These are phyloP conservation scores for Cyclura pinguis DNA, from an alignment of 2,797 vertebrate species.

Conservation along the genomic window DNA sequence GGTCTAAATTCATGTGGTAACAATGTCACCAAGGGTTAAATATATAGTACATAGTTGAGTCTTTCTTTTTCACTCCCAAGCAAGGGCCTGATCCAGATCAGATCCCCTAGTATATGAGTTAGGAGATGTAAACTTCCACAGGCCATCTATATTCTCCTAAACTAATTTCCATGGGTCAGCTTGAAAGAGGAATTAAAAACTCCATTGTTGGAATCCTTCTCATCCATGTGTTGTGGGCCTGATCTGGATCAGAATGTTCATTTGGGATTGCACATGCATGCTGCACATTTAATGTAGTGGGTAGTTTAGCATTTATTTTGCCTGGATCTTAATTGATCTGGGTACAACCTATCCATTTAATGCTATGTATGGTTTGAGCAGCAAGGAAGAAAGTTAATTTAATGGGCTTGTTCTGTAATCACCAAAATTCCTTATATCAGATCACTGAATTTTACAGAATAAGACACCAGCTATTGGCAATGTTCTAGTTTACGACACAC, in stretches of 20 bases:
- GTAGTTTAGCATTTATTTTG: too few species aligned
- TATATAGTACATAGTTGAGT: not conserved
- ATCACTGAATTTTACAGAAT: not conserved
- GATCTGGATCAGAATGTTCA: too few species aligned
- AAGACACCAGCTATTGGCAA: not conserved
- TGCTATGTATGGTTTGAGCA: not conserved
- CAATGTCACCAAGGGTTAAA: not conserved
- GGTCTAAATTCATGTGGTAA: too few species aligned
- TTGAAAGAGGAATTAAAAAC: too few species aligned
- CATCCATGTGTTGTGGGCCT: too few species aligned
- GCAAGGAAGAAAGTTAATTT: not conserved
- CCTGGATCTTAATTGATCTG: too few species aligned
- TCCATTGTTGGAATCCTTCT: too few species aligned
- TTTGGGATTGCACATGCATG: too few species aligned
- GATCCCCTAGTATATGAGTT: not conserved
- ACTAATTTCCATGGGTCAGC: not conserved
- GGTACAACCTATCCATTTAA: too few species aligned
- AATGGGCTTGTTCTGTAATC: not conserved
- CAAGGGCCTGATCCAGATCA: not conserved
- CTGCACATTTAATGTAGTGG: too few species aligned
- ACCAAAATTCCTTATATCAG: not conserved
- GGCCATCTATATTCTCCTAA: not conserved
- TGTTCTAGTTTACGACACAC: not conserved
- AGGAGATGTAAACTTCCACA: not conserved
- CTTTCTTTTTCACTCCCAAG: not conserved